phyloP scores from a whole-genome alignment of 2,888 invertebrate species.

The Drosophila picticornis region DNA sequence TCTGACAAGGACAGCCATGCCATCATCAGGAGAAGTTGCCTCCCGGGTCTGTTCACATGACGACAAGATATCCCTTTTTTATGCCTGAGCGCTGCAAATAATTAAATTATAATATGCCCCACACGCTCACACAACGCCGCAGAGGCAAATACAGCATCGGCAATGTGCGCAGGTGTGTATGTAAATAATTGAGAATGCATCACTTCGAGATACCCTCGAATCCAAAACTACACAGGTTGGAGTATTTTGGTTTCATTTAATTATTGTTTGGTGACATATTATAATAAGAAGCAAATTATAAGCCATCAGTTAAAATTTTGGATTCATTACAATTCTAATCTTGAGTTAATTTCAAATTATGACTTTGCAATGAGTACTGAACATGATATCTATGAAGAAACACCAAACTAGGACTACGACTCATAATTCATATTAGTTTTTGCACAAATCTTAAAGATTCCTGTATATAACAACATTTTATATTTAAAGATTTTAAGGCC shows the following conservation, averaged over 20 bases:
- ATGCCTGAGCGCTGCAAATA: constrained; percentile 74
- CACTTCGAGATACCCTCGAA: constrained; percentile 10
- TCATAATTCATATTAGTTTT: neutral
- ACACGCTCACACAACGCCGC: neutral
- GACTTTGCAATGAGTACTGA: neutral
- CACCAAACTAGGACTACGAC: neutral
- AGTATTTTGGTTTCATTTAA: neutral
- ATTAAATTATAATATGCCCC: constrained; percentile 70
- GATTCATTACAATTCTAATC: neutral
- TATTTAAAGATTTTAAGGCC: neutral
- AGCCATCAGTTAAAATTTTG: neutral
- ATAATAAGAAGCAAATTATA: neutral
- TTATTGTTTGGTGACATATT: neutral
- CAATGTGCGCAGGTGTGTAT: neutral
- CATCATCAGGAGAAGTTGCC: neutral
- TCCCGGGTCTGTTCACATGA: constrained; percentile 48
- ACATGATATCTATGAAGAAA: neutral
- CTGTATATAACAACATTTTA: neutral
- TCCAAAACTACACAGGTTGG: too few species aligned
- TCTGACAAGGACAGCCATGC: constrained; percentile 37
- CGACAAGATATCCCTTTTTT: constrained; percentile 76
- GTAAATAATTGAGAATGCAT: neutral
- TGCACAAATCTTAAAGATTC: neutral
- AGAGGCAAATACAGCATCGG: neutral
- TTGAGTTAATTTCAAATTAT: neutral